Evolutionary conservation across 2,113 vertebrate genomes (phyloP).

Genomic region (Triplophysa rosa): DNA sequence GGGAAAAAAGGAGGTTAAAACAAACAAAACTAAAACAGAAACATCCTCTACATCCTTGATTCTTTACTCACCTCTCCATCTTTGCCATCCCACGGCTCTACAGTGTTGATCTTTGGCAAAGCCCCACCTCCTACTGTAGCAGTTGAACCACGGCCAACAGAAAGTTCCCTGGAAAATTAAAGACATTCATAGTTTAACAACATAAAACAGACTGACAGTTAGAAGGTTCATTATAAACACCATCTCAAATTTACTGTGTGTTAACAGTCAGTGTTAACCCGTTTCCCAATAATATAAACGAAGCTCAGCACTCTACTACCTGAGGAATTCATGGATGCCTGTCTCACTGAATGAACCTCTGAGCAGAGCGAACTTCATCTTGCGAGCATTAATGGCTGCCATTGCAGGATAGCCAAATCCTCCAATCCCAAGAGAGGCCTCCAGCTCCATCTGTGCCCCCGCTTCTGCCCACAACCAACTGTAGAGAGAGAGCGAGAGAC

Average conservation of each 20-base stretch:
- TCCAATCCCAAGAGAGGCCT: constrained; percentile 88
- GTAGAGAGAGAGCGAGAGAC: background rate
- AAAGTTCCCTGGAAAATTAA: constrained; percentile 81
- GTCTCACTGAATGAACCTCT: constrained; percentile 92
- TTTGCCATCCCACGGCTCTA: constrained; percentile 92
- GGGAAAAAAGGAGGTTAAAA: background rate
- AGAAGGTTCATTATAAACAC: constrained; percentile 20
- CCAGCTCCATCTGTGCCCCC: constrained; percentile 89
- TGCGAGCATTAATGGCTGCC: constrained; percentile 92
- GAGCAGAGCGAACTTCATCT: constrained; percentile 95
- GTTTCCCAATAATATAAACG: constrained; percentile 2
- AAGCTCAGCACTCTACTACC: constrained; percentile 56
- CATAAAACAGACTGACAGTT: constrained; percentile 29
- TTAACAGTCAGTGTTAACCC: background rate
- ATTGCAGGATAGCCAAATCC: constrained; percentile 97
- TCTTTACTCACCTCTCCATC: constrained; percentile 86
- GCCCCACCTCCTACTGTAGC: constrained; percentile 82
- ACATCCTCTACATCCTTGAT: background rate
- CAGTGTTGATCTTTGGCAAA: constrained; percentile 82
- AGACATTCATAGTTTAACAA: constrained; percentile 11
- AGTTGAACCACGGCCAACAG: constrained; percentile 91
- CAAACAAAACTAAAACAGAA: background rate
- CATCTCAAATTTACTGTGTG: background rate
- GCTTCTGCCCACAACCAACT: constrained; percentile 91
- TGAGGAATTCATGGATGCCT: constrained; percentile 78